Base-by-base conservation (phyloP, 2,888 invertebrate species). In the Dilophus febrilis region DNA sequence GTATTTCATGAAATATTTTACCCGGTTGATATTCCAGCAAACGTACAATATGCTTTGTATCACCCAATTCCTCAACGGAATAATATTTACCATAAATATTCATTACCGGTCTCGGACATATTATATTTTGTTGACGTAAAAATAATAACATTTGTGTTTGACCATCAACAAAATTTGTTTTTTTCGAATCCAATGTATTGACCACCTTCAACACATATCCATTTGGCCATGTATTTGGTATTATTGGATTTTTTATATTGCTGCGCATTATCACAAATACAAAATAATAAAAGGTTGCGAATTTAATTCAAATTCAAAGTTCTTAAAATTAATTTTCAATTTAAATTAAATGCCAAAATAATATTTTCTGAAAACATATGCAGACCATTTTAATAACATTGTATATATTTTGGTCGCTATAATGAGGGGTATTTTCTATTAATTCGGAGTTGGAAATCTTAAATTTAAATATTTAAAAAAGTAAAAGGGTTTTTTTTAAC, bases 161-260 rank as follows among this genome's bases (percentile, higher is more conserved):
- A 0, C 77, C 85, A 42, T 83, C 80, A 7, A 86, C 67, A 16
- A 77, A 66, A 2, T 58, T 57, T 0, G 65, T 55, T 35, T 81
- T 77, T 51, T 71, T 66, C 0, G 90, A 83, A 57, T 90, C 87
- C 55, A 82, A 63, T 0, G 80, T 72, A 61, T 91, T 91, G 49
- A 85, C 67, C 37, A 91, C 72, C 67, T 91, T 91, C 42, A 91
- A 59, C 16, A 85, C 76, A 53, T 82, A 84, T 0, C 81, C 82
- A 47, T 74, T 56, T 0, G 68, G 62, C 45, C 66, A 66, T 45
- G 69, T 65, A 4, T 61, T 53, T 0, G 66, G 61, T 43, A 74
- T 70, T 16, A 76, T 52, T 0, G 73, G 70, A 57, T 78, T 79
- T 53, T 70, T 67, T 43, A 70, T 65, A 43, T 67, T 67, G 38